Conservation (phyloP, 2,113 vertebrate species). For the Kryptolebias marmoratus region DNA sequence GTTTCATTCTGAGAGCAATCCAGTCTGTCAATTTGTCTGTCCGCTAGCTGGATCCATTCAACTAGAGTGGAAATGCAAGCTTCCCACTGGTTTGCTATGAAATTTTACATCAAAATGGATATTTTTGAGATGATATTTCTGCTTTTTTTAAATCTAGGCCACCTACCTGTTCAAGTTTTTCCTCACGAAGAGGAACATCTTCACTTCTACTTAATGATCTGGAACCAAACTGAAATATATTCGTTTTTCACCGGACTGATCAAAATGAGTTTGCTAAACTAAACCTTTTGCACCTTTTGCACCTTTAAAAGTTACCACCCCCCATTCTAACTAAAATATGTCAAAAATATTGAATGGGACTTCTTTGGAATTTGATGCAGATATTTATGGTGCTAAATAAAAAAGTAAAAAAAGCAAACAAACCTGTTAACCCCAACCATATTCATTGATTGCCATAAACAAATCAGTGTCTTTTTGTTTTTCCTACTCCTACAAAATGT, state of each 20-base stretch:
- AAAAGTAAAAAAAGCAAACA: no score
- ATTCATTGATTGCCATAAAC: neutral
- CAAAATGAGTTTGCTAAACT: neutral
- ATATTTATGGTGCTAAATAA: neutral
- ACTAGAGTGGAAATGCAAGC: neutral
- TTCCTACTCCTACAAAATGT: no score
- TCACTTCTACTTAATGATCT: neutral
- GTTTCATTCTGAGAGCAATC: neutral
- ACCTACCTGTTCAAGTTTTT: neutral
- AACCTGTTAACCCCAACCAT: no score
- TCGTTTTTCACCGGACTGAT: neutral
- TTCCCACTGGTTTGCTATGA: neutral
- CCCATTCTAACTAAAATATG: neutral
- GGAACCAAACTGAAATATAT: neutral
- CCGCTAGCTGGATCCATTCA: neutral
- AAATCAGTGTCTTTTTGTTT: neutral
- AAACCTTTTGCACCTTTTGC: neutral
- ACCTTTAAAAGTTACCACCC: neutral
- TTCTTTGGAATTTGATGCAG: neutral
- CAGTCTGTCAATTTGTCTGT: constrained; percentile 3
- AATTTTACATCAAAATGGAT: neutral
- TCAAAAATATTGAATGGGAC: neutral
- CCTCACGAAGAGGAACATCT: neutral
- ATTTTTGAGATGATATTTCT: neutral
- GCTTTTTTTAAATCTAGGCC: neutral